Conservation (phyloP, 2,797 vertebrate genomes). For the Leucoraja ocellata region DNA sequence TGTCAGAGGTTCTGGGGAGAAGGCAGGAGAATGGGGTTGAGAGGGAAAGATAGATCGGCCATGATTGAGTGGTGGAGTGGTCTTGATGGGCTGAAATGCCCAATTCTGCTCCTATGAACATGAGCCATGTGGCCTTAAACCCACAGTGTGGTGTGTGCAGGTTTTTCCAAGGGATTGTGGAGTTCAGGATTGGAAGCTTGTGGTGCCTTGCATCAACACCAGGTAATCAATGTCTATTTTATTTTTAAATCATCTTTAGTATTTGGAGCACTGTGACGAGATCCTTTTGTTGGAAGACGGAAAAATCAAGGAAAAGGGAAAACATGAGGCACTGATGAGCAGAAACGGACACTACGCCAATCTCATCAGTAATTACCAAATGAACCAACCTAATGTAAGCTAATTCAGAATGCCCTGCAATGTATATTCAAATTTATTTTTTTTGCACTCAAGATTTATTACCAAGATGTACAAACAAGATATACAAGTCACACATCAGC, state of each 20-base stretch:
- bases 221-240: not conserved
- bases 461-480: too few species aligned
- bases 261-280: constrained; percentile 73
- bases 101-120: too few species aligned
- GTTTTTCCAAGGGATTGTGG: too few species aligned
- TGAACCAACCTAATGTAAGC: constrained; percentile 59
- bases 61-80: too few species aligned
- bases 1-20: too few species aligned
- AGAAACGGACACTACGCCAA: constrained; percentile 59
- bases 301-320: constrained; percentile 62
- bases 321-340: constrained; percentile 60
- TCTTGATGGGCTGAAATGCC: too few species aligned
- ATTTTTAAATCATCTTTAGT: constrained; percentile 50
- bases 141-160: not conserved
- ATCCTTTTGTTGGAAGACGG: constrained; percentile 69
- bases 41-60: too few species aligned
- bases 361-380: constrained; percentile 61
- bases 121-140: not conserved
- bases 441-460: too few species aligned
- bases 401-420: not conserved
- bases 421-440: not conserved
- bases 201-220: not conserved
- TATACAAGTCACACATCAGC: too few species aligned
- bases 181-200: not conserved
- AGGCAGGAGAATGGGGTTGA: too few species aligned